phyloP scores from a whole-genome alignment of 2,797 vertebrate species.

The Gouania willdenowi region DNA sequence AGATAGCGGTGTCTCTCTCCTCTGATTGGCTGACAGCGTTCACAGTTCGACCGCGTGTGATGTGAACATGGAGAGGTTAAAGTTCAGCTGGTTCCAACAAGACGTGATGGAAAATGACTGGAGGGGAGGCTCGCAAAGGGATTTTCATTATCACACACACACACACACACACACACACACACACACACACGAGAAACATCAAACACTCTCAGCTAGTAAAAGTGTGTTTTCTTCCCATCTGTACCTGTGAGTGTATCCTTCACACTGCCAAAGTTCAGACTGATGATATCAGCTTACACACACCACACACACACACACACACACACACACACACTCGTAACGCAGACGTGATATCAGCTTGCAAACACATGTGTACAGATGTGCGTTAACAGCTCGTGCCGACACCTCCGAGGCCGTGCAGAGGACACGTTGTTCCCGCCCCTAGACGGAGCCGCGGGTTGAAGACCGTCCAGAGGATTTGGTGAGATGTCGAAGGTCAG shows the following conservation, averaged over 20 bases:
- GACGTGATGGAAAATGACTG: conserved; percentile 61
- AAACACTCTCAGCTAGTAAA: conserved; percentile 51
- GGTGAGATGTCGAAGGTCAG: too few species aligned
- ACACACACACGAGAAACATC: conserved; percentile 26
- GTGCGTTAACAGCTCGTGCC: conserved; percentile 25
- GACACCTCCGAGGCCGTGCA: conserved; percentile 29
- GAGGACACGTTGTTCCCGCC: conserved; percentile 13
- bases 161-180: conserved; percentile 17
- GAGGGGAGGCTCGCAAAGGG: conserved; percentile 42
- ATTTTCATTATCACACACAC: conserved; percentile 54
- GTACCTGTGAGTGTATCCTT: conserved; percentile 34
- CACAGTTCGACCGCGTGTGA: too few species aligned
- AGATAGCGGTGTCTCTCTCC: too few species aligned
- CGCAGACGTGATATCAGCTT: conserved; percentile 43
- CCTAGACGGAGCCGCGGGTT: background rate
- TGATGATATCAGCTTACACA: conserved; percentile 49
- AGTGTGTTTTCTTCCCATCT: conserved; percentile 47
- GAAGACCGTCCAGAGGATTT: too few species aligned
- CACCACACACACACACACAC: conserved; percentile 14
- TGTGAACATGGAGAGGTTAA: conserved; percentile 51
- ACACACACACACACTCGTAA: conserved; percentile 18
- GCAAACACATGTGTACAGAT: conserved; percentile 40
- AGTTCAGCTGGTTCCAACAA: conserved; percentile 27
- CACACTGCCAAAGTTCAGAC: conserved; percentile 39
- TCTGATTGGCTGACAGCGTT: too few species aligned